Conservation (phyloP, 2,113 vertebrate genomes). For the Microcebus murinus region DNA sequence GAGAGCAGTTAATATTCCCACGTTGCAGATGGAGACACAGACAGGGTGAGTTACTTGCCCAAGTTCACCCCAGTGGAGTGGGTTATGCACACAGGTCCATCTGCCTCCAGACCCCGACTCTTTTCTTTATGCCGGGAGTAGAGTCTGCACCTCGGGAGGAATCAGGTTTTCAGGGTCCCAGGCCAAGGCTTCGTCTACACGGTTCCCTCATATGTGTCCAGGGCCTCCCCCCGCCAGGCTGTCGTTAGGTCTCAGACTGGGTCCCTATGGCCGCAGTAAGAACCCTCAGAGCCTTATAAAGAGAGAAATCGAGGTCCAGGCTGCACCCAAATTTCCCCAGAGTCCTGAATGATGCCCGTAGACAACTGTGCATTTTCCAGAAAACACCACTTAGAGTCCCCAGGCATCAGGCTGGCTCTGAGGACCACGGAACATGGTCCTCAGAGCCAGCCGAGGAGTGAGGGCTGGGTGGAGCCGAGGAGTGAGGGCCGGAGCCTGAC, state of each 20-base stretch:
- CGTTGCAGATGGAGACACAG: neutral
- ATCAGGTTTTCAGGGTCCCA: neutral
- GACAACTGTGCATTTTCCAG: neutral
- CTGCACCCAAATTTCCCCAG: neutral
- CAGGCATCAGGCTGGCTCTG: neutral
- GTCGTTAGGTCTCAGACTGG: neutral
- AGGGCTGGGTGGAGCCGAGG: accelerated
- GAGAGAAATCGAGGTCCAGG: neutral
- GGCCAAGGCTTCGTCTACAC: accelerated
- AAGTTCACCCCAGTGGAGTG: too few species aligned
- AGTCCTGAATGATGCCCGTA: neutral
- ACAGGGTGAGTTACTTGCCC: neutral
- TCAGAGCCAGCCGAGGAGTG: neutral
- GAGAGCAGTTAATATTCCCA: neutral
- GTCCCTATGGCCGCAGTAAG: neutral
- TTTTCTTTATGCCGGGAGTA: too few species aligned
- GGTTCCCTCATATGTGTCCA: neutral
- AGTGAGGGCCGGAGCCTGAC: accelerated
- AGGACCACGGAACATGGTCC: too few species aligned
- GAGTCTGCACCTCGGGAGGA: neutral
- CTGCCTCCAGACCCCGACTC: neutral
- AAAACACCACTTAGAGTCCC: neutral
- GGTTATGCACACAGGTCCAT: neutral
- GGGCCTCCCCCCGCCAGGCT: too few species aligned
- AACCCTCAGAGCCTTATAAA: neutral